Percentiles rank a stretch among this genome's conserved stretches.
phyloP scores from a whole-genome alignment of 2,888 invertebrate species.

The Bellardia bayeri region DNA sequence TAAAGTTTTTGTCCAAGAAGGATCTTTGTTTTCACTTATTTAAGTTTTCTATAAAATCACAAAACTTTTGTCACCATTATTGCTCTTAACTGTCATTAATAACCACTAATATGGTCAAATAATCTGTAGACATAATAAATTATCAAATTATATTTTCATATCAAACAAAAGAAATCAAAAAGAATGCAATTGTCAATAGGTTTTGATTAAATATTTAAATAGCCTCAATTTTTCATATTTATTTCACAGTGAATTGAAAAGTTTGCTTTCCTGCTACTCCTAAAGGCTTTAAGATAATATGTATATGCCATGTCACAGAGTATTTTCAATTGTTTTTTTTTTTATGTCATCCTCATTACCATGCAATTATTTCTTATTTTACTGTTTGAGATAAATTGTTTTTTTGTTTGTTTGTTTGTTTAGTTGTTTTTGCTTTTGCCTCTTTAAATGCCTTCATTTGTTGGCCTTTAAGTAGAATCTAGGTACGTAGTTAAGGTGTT shows the following conservation, averaged over 20 bases:
- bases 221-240: not conserved
- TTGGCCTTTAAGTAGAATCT: conserved; percentile 42
- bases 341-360: conserved; percentile 55
- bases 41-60: too few species aligned
- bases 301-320: not conserved
- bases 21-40: too few species aligned
- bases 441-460: conserved; percentile 66
- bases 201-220: conserved; percentile 37
- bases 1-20: too few species aligned
- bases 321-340: not conserved
- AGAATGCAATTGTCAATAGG: conserved; percentile 3
- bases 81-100: not conserved
- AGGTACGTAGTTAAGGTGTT: conserved; percentile 51
- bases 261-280: not conserved
- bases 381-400: conserved; percentile 42
- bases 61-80: not conserved
- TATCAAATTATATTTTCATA: conserved; percentile 73
- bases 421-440: conserved; percentile 32
- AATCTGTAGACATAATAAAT: conserved; percentile 73
- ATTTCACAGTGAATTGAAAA: not conserved
- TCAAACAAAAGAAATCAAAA: conserved; percentile 29
- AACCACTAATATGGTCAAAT: conserved; percentile 19
- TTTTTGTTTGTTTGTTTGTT: not conserved
- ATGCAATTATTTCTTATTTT: conserved; percentile 69
- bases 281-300: conserved; percentile 32